Evolutionary conservation across 2,888 invertebrate species (phyloP).

Genomic region (Eristalis pertinax): DNA sequence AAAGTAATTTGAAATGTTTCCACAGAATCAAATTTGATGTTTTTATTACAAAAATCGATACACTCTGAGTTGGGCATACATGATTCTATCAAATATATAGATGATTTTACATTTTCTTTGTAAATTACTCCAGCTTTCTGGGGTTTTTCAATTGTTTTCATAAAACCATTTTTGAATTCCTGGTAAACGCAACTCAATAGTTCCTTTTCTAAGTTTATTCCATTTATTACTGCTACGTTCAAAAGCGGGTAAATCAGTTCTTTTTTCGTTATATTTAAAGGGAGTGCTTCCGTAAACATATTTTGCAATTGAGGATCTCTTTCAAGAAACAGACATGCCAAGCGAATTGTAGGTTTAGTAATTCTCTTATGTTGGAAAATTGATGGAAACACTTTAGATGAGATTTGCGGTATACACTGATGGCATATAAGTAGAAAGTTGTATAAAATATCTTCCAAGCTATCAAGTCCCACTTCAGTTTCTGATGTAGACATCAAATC

Average conservation of each 20-base stretch:
- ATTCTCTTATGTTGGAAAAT: slow-evolving; percentile 83
- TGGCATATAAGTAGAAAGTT: slow-evolving; percentile 85
- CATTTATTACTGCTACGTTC: slow-evolving; percentile 80
- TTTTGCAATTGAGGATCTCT: slow-evolving; percentile 74
- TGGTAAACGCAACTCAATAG: slow-evolving; percentile 83
- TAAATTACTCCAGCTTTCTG: slow-evolving; percentile 87
- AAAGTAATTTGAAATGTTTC: slow-evolving; percentile 84
- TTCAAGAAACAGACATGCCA: slow-evolving; percentile 84
- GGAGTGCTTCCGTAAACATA: slow-evolving; percentile 74
- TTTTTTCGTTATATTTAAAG: slow-evolving; percentile 83
- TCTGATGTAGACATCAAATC: slow-evolving; percentile 81
- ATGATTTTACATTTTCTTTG: slow-evolving; percentile 83
- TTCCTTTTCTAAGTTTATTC: slow-evolving; percentile 78
- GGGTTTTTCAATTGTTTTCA: slow-evolving; percentile 86
- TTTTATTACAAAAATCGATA: slow-evolving; percentile 83
- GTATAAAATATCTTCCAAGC: slow-evolving; percentile 83
- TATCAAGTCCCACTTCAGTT: slow-evolving; percentile 82
- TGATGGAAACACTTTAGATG: slow-evolving; percentile 83
- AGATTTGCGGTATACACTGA: slow-evolving; percentile 83
- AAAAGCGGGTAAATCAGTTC: slow-evolving; percentile 86
- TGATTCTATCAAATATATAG: slow-evolving; percentile 84
- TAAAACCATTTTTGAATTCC: slow-evolving; percentile 85
- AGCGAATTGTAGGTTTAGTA: slow-evolving; percentile 83
- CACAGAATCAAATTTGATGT: slow-evolving; percentile 84
- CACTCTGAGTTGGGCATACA: slow-evolving; percentile 85